Base-by-base conservation (phyloP, 2,113 vertebrate species). In the Dasypus novemcinctus region DNA sequence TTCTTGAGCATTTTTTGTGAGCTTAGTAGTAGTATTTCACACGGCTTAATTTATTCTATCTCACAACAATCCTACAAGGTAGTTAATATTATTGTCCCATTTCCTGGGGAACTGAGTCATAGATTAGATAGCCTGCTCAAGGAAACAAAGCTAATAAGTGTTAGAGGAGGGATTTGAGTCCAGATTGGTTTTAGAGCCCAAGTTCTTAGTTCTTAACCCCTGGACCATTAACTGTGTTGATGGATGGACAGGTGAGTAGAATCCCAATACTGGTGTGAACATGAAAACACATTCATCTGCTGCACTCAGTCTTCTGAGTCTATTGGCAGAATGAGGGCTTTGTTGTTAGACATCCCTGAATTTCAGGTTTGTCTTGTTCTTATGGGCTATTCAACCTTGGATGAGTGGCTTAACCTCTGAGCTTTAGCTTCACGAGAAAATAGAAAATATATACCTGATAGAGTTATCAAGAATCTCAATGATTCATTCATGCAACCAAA, bases 41-140 rank as follows among this genome's bases (percentile, higher is more conserved):
- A 79, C 49, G 29, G 23, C 83, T 66, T 95, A 61, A 87, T 91
- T 90, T 54, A 87, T 64, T 71, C 72, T 57, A 63, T 31, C 61
- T 88, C 66, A 61, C 10, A 95, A 71, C 43, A 88, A 74, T 72
- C 52, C 81, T 71, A 88, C 64, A 46, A 92, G 46, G 13, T 63
- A 18, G 66, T 33, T 90, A 76, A 61, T 54, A 80, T 46, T 36
- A 64, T 63, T 57, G 90, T n/a, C 14, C 12, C 54, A 79, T 74
- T 93, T 94, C 93, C 68, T 52, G 80, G 64, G 79, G 69, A 81
- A 92, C 43, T 66, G 61, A 97, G 68, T 59, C 59, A 69, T 1
- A 63, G 43, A 52, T 69, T 84, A 49, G 75, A 64, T 12, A 84
- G 33, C 68, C 68, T 92, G 63, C 20, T 72, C 17, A 85, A 87